Evolutionary conservation across 1,140 invertebrate species (phyloP).

Genomic region (Littorina saxatilis): DNA sequence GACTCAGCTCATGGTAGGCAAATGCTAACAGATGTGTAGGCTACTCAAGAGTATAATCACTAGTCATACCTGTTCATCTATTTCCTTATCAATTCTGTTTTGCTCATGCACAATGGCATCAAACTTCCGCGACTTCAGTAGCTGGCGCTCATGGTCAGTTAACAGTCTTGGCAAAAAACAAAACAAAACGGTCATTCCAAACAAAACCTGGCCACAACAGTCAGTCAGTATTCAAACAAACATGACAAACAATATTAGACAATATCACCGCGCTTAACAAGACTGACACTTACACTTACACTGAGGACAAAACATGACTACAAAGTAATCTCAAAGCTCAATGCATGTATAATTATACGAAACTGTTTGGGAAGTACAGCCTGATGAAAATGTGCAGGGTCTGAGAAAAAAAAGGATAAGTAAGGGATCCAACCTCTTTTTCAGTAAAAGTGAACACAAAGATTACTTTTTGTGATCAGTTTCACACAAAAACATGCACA

Average conservation of each 20-base stretch:
- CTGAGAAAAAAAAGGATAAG: neutral
- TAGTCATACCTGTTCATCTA: slow-evolving; percentile 65
- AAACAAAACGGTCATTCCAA: slow-evolving; percentile 41
- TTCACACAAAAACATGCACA: too few species aligned
- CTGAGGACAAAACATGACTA: neutral
- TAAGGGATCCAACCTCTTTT: too few species aligned
- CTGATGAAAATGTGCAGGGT: neutral
- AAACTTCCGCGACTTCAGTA: slow-evolving; percentile 61
- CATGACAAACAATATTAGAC: neutral
- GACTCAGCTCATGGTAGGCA: too few species aligned
- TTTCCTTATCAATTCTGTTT: slow-evolving; percentile 65
- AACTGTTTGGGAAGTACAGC: neutral
- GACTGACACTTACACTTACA: too few species aligned
- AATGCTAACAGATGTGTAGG: too few species aligned
- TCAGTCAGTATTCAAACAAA: neutral
- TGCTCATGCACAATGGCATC: slow-evolving; percentile 68
- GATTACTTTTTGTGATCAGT: too few species aligned
- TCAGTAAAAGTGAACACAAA: too few species aligned
- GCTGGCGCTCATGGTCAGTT: slow-evolving; percentile 64
- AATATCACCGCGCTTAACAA: neutral
- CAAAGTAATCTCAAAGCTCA: neutral
- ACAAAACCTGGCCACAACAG: slow-evolving; percentile 27
- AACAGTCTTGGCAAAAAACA: slow-evolving; percentile 60
- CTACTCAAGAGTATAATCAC: too few species aligned
- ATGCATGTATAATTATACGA: neutral